phyloP scores from a whole-genome alignment of 1,140 invertebrate genomes.

The Helicoverpa armigera region DNA sequence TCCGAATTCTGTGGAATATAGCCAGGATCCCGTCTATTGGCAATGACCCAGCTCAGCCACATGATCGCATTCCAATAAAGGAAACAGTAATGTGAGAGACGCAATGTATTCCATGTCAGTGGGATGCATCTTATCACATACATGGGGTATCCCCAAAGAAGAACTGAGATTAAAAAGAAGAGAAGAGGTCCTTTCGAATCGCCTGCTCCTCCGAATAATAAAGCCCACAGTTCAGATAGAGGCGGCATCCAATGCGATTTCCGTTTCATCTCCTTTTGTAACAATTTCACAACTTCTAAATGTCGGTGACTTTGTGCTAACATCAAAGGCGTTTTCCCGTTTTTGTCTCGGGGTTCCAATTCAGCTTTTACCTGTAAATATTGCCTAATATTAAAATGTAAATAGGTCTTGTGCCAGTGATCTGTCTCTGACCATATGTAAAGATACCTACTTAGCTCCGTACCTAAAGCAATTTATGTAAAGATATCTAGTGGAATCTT shows the following conservation, averaged over 20 bases:
- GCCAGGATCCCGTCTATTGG: slow-evolving; percentile 95
- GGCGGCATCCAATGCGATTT: slow-evolving; percentile 94
- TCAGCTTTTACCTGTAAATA: slow-evolving; percentile 92
- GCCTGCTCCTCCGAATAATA: slow-evolving; percentile 95
- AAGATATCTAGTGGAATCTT: no score
- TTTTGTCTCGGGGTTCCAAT: slow-evolving; percentile 94
- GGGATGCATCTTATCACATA: slow-evolving; percentile 96
- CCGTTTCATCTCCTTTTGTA: slow-evolving; percentile 93
- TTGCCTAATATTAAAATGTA: slow-evolving; percentile 21
- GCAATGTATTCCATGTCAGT: slow-evolving; percentile 95
- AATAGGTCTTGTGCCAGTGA: no score
- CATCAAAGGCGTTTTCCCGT: slow-evolving; percentile 96
- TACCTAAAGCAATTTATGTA: no score
- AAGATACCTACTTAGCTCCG: no score
- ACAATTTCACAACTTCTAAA: slow-evolving; percentile 92
- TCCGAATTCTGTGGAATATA: slow-evolving; percentile 96
- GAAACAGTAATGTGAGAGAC: slow-evolving; percentile 95
- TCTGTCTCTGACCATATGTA: no score
- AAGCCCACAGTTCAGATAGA: slow-evolving; percentile 95
- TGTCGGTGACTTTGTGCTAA: slow-evolving; percentile 95
- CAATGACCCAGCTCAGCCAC: slow-evolving; percentile 97
- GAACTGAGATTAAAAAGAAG: slow-evolving; percentile 94
- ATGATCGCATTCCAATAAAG: slow-evolving; percentile 96
- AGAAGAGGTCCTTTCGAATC: slow-evolving; percentile 95
- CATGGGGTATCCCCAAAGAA: slow-evolving; percentile 97